Evolutionary conservation across 2,888 invertebrate species (phyloP).

Genomic region (Tetranychus truncatus): DNA sequence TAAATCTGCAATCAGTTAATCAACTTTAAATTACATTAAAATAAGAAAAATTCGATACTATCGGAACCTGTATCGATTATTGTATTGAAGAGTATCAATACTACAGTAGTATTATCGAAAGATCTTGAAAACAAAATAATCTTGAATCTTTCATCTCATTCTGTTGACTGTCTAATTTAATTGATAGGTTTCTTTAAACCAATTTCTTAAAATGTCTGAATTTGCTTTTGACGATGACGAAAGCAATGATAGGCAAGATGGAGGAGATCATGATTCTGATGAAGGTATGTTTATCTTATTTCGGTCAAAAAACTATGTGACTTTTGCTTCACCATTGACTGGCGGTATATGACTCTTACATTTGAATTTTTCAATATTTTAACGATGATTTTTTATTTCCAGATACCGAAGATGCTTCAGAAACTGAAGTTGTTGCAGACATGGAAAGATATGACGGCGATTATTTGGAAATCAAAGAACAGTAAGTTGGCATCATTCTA

Average conservation of each 20-base stretch:
- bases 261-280: conserved; percentile 1
- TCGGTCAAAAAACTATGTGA: not conserved
- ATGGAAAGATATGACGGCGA: conserved; percentile 41
- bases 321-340: not conserved
- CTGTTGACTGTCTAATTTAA: no score
- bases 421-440: conserved; percentile 65
- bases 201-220: not conserved
- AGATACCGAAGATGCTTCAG: conserved; percentile 93
- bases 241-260: not conserved
- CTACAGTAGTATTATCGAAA: no score
- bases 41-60: no score
- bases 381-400: not conserved
- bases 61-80: no score
- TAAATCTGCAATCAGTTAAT: no score
- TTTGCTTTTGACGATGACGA: conserved; percentile 11
- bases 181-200: no score
- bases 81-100: no score
- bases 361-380: not conserved
- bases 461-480: conserved; percentile 67
- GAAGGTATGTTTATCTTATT: not conserved
- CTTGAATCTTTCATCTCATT: no score
- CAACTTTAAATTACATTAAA: no score
- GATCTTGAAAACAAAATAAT: no score
- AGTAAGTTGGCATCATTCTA: conserved; percentile 40
- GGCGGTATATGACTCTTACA: not conserved